Evolutionary conservation across 2,888 invertebrate species (phyloP).

Genomic region (Acronicta psi): DNA sequence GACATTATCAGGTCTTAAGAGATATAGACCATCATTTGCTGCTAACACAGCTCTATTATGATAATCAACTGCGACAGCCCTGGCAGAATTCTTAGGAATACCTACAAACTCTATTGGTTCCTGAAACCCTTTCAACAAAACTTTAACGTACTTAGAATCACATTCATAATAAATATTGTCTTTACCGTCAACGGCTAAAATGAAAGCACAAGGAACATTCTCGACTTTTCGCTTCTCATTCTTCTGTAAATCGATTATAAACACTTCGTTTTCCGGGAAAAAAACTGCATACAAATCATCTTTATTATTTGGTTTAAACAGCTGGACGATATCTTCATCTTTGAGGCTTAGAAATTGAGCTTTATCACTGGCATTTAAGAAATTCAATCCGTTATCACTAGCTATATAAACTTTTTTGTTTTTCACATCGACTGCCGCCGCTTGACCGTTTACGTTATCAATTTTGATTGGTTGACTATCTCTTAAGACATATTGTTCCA

Average conservation of each 20-base stretch:
- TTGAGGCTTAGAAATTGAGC: slow-evolving; percentile 74
- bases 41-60: slow-evolving; percentile 73
- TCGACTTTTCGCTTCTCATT: slow-evolving; percentile 77
- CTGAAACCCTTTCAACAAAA: slow-evolving; percentile 78
- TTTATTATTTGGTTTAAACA: slow-evolving; percentile 72
- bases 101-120: slow-evolving; percentile 84
- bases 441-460: slow-evolving; percentile 78
- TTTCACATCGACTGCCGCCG: slow-evolving; percentile 75
- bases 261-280: slow-evolving; percentile 81
- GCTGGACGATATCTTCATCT: slow-evolving; percentile 82
- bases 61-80: slow-evolving; percentile 74
- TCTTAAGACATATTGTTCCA: slow-evolving; percentile 81
- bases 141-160: slow-evolving; percentile 83
- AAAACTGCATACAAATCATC: slow-evolving; percentile 76
- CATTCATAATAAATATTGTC: slow-evolving; percentile 83
- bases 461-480: slow-evolving; percentile 75
- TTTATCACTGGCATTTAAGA: slow-evolving; percentile 72
- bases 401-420: slow-evolving; percentile 78
- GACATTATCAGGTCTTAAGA: slow-evolving; percentile 72
- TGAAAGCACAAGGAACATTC: slow-evolving; percentile 79
- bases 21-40: slow-evolving; percentile 80
- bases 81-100: slow-evolving; percentile 76
- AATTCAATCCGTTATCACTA: slow-evolving; percentile 75
- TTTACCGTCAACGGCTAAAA: slow-evolving; percentile 76
- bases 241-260: slow-evolving; percentile 68